Percentiles rank a stretch among this genome's conserved stretches.
phyloP scores from a whole-genome alignment of 2,113 vertebrate genomes.

The Garra rufa region DNA sequence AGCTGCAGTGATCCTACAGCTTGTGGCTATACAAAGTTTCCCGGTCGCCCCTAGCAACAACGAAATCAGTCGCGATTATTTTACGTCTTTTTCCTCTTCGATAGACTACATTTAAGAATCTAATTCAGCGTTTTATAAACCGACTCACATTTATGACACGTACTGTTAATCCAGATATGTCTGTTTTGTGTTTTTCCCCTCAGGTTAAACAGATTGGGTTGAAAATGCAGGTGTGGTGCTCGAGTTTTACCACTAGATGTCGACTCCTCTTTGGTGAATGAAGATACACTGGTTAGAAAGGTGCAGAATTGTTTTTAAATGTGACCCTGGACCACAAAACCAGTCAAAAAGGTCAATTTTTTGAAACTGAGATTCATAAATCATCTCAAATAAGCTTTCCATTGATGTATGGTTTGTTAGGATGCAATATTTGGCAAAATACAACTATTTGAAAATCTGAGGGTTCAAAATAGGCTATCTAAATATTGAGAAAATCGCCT shows the following conservation, averaged over 20 bases:
- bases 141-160: not conserved
- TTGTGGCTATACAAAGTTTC: conserved; percentile 50
- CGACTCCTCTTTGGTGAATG: not conserved
- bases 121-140: not conserved
- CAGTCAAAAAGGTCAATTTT: too few relatives aligned
- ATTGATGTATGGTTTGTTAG: too few relatives aligned
- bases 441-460: too few relatives aligned
- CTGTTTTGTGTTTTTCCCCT: not conserved
- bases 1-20: conserved; percentile 7
- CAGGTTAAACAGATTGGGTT: not conserved
- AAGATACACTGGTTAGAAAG: not conserved
- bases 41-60: conserved; percentile 60
- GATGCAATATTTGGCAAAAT: too few relatives aligned
- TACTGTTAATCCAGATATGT: not conserved
- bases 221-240: not conserved
- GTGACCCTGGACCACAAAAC: too few relatives aligned
- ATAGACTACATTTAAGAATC: not conserved
- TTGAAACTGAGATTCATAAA: too few relatives aligned
- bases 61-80: not conserved
- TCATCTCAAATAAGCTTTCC: too few relatives aligned
- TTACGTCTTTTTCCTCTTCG: too few relatives aligned
- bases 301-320: not conserved
- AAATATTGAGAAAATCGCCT: too few relatives aligned
- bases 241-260: conserved; percentile 51
- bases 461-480: too few relatives aligned